Percentiles rank a stretch among this genome's conserved stretches.
Conservation (phyloP, 37 sponge, comb jelly and placozoan genomes). For the Chondrilla cf. caribensis region DNA sequence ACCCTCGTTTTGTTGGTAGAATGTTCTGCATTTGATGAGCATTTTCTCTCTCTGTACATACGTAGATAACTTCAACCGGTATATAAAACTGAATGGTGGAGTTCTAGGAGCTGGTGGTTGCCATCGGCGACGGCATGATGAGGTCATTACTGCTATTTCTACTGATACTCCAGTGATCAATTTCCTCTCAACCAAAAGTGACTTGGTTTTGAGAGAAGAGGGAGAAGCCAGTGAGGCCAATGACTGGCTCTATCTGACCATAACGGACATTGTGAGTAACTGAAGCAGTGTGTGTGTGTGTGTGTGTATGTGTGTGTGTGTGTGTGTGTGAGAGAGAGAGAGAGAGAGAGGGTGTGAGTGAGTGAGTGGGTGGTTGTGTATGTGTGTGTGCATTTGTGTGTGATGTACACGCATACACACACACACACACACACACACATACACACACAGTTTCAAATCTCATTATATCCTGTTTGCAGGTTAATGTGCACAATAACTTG, state of each 20-base stretch:
- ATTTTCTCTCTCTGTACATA: no score
- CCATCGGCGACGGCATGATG: slow-evolving; percentile 57
- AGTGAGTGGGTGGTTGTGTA: no score
- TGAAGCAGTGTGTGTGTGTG: slow-evolving; percentile 18
- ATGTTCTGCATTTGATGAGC: no score
- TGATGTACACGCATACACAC: neutral
- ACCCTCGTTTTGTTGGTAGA: no score
- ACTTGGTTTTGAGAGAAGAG: neutral
- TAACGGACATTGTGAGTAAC: slow-evolving; percentile 53
- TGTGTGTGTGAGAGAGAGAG: no score
- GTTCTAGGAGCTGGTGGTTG: slow-evolving; percentile 83
- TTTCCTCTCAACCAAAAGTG: slow-evolving; percentile 43
- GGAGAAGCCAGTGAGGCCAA: slow-evolving; percentile 61
- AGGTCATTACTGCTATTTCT: slow-evolving; percentile 64
- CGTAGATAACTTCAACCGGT: slow-evolving; percentile 60
- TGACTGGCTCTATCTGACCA: slow-evolving; percentile 74
- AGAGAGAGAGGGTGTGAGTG: no score
- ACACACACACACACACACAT: neutral
- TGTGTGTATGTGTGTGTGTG: no score
- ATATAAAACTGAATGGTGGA: slow-evolving; percentile 82
- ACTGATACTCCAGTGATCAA: slow-evolving; percentile 64
- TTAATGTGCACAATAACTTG: neutral
- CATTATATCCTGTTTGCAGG: neutral
- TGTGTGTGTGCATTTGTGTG: no score
- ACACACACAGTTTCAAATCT: neutral